phyloP scores from a whole-genome alignment of 2,113 vertebrate species.

The Cyphomyrus discorhynchus region DNA sequence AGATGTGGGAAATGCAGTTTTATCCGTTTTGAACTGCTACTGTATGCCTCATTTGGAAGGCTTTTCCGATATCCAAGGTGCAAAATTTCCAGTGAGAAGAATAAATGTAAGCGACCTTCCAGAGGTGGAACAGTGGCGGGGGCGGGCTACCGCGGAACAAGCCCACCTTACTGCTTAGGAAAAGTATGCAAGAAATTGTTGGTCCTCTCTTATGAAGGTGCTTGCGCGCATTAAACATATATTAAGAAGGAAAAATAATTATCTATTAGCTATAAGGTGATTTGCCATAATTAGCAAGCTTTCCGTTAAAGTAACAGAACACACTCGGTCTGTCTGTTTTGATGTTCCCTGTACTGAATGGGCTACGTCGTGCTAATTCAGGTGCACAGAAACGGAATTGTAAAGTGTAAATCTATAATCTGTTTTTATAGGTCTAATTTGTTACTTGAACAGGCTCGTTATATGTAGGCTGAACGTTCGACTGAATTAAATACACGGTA shows the following conservation, averaged over 20 bases:
- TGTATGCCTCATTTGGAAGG: constrained; percentile 16
- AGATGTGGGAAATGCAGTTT: neutral
- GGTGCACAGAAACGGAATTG: neutral
- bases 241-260: neutral
- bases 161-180: neutral
- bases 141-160: neutral
- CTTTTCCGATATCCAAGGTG: neutral
- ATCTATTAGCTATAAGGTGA: neutral
- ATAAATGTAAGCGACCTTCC: neutral
- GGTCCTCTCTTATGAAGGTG: neutral
- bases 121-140: neutral
- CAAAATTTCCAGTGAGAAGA: neutral
- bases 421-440: neutral
- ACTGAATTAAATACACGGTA: neutral
- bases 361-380: neutral
- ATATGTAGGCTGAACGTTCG: neutral
- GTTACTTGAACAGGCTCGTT: neutral
- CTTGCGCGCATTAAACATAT: neutral
- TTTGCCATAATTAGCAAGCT: neutral
- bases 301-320: neutral
- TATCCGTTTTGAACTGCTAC: neutral
- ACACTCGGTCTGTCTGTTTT: neutral
- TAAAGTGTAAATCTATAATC: neutral
- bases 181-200: neutral
- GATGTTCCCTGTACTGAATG: neutral